These are phyloP conservation scores for Canis aureus DNA, from an alignment of 2,113 vertebrate species.

Conservation along the genomic window DNA sequence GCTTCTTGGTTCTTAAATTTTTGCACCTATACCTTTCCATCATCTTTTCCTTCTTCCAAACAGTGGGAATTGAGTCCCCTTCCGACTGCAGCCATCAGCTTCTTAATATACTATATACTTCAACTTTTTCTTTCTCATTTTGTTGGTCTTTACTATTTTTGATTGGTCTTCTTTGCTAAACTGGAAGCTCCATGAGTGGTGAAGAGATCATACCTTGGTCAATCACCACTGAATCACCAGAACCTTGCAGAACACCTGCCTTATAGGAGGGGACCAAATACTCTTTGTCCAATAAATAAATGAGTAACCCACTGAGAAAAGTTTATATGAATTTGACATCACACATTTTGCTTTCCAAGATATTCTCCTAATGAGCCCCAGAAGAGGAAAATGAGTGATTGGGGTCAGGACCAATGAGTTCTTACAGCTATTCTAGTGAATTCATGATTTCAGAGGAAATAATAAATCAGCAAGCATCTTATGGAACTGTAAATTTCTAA, in stretches of 20 bases:
- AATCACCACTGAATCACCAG: background rate
- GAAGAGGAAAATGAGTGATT: conserved; percentile 34
- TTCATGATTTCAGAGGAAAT: background rate
- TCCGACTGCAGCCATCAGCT: background rate
- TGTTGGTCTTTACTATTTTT: background rate
- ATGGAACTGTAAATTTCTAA: background rate
- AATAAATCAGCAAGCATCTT: background rate
- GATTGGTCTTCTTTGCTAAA: background rate
- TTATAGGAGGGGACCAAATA: background rate
- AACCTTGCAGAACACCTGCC: background rate
- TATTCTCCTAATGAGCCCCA: background rate
- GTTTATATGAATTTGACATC: background rate
- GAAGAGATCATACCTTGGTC: background rate
- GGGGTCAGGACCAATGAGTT: conserved; percentile 3
- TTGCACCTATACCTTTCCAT: background rate
- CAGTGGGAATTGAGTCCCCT: background rate
- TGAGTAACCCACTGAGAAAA: background rate
- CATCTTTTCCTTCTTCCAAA: background rate
- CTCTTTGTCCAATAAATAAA: conserved; percentile 17
- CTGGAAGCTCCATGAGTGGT: background rate
- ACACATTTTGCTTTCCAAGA: background rate
- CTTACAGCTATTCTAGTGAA: background rate
- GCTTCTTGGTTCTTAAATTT: background rate
- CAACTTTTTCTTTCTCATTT: background rate
- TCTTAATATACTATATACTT: background rate